Evolutionary conservation across 2,888 invertebrate species (phyloP), one percentile per base, ranked within the genome.

Genomic region (Dynastes hyllus): DNA sequence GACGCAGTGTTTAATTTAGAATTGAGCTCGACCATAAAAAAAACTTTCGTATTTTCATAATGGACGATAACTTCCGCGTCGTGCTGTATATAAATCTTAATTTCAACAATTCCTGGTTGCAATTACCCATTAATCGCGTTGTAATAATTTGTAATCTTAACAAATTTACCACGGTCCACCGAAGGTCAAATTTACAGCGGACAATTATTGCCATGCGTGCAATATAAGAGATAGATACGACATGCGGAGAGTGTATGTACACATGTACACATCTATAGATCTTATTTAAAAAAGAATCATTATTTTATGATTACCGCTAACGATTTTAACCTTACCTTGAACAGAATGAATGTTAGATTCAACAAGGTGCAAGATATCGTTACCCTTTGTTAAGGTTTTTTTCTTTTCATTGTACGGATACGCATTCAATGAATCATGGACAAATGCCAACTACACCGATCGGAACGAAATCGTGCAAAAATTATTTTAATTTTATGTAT

Each of bases 281-380:
- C 16, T 53, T 16, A n/a, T 53, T 53, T 53, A 53, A 16, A 22
- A 22, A 22, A 4, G 22, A 22, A 22, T 22, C 22, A 22, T 22
- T 58, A 58, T 58, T 58, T 58, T 58, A 58, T 22, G 55, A 58
- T 58, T 58, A 58, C 22, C 8, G 55, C 55, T 58, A 58, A 58
- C 22, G 55, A 58, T 58, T 58, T 58, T 22, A 58, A 58, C 55
- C 55, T 58, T 58, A 58, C 55, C 55, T 58, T 58, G 55, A 58
- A 58, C 22, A 58, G 27, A 58, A 58, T 8, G 27, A 16, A 58
- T 16, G 55, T 55, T 55, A 55, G 45, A 45, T 45, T 45, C 45
- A 45, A 45, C 45, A 45, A 45, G 11, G 45, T 45, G 11, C 11
- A 45, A 8, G 8, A 45, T 45, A 45, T 45, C 45, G 45, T 45